phyloP scores from a whole-genome alignment of 2,888 invertebrate genomes.

The Encarsia formosa region DNA sequence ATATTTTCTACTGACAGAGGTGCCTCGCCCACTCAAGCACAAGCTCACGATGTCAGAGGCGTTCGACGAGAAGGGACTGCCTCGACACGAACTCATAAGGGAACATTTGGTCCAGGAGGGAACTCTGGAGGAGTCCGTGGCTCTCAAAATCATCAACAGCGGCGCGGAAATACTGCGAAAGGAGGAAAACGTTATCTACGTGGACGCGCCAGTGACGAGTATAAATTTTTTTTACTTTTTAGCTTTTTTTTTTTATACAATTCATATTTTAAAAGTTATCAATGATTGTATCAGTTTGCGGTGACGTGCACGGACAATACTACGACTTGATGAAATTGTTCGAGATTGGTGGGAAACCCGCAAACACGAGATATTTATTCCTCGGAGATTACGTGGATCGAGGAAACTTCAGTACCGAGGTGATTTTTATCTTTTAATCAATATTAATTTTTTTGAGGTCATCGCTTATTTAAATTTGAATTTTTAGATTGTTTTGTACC shows the following conservation, averaged over 20 bases:
- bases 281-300: neutral
- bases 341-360: neutral
- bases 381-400: conserved; percentile 7
- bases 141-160: neutral
- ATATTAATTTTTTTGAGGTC: neutral
- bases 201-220: neutral
- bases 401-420: conserved; percentile 1
- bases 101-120: conserved; percentile 1
- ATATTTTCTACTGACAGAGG: too few species aligned
- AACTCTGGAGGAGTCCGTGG: neutral
- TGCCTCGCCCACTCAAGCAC: neutral
- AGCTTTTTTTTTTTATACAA: too few species aligned
- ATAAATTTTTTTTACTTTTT: too few species aligned
- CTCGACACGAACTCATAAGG: neutral
- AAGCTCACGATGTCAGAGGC: neutral
- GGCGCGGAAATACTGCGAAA: neutral
- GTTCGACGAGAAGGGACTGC: neutral
- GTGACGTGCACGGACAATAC: conserved; percentile 1
- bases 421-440: neutral
- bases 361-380: neutral
- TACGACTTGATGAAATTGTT: conserved; percentile 3
- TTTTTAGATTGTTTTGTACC: neutral
- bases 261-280: too few species aligned
- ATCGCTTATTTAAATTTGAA: too few species aligned
- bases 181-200: neutral